phyloP scores from a whole-genome alignment of 2,797 vertebrate species.

The Falco berigora region DNA sequence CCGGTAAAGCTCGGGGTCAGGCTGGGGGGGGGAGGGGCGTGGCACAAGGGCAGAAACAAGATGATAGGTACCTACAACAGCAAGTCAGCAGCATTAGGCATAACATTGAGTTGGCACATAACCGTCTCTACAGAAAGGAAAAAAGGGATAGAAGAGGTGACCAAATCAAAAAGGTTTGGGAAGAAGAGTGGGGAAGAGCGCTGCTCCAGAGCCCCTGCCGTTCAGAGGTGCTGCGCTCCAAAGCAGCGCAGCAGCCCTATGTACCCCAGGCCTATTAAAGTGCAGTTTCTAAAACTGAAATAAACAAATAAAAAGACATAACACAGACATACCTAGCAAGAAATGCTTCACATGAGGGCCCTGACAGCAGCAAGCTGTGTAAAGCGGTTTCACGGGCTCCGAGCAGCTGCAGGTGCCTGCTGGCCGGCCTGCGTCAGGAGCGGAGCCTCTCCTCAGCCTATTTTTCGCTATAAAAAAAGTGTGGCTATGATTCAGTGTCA shows the following conservation, averaged over 20 bases:
- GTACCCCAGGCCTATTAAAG: background rate
- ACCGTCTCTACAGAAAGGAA: background rate
- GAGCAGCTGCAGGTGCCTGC: accelerated
- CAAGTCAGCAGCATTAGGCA: background rate
- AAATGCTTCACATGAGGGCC: background rate
- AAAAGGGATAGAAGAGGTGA: background rate
- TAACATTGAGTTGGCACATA: background rate
- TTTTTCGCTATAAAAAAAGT: background rate
- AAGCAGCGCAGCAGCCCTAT: background rate
- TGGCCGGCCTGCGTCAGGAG: background rate
- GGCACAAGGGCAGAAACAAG: background rate
- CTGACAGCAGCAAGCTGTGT: background rate
- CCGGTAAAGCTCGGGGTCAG: accelerated
- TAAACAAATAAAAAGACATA: background rate
- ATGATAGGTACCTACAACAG: background rate
- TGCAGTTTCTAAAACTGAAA: background rate
- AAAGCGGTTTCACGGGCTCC: background rate
- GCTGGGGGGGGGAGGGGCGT: too few species aligned
- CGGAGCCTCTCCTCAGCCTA: background rate
- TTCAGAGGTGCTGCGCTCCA: accelerated
- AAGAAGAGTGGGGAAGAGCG: background rate
- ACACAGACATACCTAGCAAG: background rate
- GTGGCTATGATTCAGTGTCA: background rate
- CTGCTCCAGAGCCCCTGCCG: accelerated
- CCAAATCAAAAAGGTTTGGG: background rate